A percentile compares a stretch with the other conserved stretches of the same genome.
phyloP scores from a whole-genome alignment of 2,888 invertebrate species.

The Thereva unica region DNA sequence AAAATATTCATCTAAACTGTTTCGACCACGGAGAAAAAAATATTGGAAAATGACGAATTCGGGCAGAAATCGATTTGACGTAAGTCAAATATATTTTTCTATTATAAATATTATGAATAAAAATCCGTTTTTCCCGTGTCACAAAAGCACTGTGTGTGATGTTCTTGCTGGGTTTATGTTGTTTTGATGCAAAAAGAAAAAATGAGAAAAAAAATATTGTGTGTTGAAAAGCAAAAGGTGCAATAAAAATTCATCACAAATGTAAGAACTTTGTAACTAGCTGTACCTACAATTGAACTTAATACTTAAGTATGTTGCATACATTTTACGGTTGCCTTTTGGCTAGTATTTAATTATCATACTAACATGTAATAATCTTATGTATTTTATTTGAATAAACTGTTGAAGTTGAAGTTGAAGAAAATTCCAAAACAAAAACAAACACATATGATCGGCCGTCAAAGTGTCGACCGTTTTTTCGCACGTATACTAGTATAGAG shows the following conservation, averaged over 20 bases:
- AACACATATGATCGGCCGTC: slow-evolving; percentile 24
- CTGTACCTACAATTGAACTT: too few species aligned
- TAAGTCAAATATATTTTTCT: slow-evolving; percentile 51
- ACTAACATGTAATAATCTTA: too few species aligned
- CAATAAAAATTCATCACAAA: slow-evolving; percentile 15
- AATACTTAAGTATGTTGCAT: too few species aligned
- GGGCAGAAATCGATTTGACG: slow-evolving; percentile 69
- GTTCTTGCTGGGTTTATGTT: slow-evolving; percentile 2
- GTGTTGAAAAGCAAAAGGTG: background rate
- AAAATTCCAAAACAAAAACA: slow-evolving; percentile 27
- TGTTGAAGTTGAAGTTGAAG: too few species aligned
- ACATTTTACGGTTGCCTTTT: too few species aligned
- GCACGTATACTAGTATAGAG: too few species aligned
- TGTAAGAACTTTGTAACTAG: too few species aligned
- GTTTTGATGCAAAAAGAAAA: background rate
- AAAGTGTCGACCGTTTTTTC: slow-evolving; percentile 1
- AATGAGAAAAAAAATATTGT: too few species aligned
- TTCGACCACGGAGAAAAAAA: slow-evolving; percentile 33
- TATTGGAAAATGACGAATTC: slow-evolving; percentile 62
- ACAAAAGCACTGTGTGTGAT: slow-evolving; percentile 7
- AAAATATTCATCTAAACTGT: slow-evolving; percentile 18
- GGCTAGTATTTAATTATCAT: too few species aligned
- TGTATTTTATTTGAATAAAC: too few species aligned
- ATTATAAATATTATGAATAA: too few species aligned
- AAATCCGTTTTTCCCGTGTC: background rate